Base-by-base conservation (phyloP, 2,888 invertebrate genomes). In the Fragum fragum region DNA sequence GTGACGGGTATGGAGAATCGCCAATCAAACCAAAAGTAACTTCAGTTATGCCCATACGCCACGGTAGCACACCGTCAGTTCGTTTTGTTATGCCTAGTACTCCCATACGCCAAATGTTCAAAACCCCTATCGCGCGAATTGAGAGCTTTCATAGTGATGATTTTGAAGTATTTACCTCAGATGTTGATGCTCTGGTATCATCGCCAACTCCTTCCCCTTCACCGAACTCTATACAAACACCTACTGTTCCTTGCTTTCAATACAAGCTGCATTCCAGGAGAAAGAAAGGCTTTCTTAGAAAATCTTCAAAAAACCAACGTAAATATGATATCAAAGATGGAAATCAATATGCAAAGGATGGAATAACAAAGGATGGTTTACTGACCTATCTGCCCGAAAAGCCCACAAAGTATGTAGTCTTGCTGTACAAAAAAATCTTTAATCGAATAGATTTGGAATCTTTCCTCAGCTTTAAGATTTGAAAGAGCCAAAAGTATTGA, bases 91-190 rank as follows among this genome's bases (percentile, higher is more conserved):
- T 89, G 88, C 92, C 92, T 29, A 91, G 88, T 69, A 90, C 92
- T 42, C 91, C 91, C 11, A 89, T 88, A 16, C 89, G 91, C 87
- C 87, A 91, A 86, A 89, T 89, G 82, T 88, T 92, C 68, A 89
- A 89, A 73, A 91, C 91, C 23, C 93, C 93, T 36, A 87, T 93
- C 72, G 93, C 93, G 71, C 89, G 92, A 9, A 91, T 93, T 72
- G 93, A 93, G 76, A 93, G 93, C 80, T 93, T 93, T 80, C 92
- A 92, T 81, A 92, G 92, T 87, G 92, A 92, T 70, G 93, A 93
- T 76, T 92, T 91, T 83, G 93, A 93, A 70, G 84, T 74, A 61
- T 88, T 83, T 76, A 87, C 83, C 72, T 85, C 88, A 75, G 90
- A 89, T 59, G 53, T 82, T 42, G 90, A 88, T 47, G 85, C 85